Evolutionary conservation across 1,140 invertebrate species (phyloP).

Genomic region (Diuraphis noxia): DNA sequence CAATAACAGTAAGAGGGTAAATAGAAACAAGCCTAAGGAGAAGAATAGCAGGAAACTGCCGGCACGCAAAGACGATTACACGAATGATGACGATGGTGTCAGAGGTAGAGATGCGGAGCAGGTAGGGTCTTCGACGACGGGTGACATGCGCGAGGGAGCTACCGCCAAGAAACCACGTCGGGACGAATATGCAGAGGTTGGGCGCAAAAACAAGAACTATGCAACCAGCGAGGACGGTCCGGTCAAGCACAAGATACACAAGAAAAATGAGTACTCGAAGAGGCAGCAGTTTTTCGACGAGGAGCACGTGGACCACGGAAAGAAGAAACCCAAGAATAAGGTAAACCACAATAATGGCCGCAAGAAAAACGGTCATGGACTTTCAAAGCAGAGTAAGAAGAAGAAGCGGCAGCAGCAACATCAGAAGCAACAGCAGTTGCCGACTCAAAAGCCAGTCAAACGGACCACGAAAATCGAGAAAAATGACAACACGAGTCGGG

Average conservation of each 20-base stretch:
- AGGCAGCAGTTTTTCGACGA: slow-evolving; percentile 7
- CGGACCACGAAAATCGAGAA: neutral
- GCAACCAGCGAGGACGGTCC: neutral
- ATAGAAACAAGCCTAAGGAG: neutral
- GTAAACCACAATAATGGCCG: neutral
- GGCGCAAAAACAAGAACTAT: too few species aligned
- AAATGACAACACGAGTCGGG: neutral
- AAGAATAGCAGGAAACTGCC: neutral
- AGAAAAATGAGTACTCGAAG: slow-evolving; percentile 21
- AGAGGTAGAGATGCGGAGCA: neutral
- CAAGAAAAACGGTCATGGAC: neutral
- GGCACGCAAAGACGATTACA: neutral
- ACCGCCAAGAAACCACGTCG: neutral
- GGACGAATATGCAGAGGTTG: too few species aligned
- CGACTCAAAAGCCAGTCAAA: neutral
- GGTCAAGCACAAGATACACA: neutral
- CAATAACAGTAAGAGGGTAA: neutral
- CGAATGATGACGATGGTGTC: neutral
- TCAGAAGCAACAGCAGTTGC: neutral
- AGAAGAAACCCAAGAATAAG: neutral
- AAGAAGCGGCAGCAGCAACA: neutral
- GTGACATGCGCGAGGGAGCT: neutral
- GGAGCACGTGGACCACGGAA: neutral
- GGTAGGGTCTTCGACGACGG: neutral
- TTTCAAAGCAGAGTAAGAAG: neutral